Evolutionary conservation across 2,888 invertebrate species (phyloP).

Genomic region (Athalia rosae): DNA sequence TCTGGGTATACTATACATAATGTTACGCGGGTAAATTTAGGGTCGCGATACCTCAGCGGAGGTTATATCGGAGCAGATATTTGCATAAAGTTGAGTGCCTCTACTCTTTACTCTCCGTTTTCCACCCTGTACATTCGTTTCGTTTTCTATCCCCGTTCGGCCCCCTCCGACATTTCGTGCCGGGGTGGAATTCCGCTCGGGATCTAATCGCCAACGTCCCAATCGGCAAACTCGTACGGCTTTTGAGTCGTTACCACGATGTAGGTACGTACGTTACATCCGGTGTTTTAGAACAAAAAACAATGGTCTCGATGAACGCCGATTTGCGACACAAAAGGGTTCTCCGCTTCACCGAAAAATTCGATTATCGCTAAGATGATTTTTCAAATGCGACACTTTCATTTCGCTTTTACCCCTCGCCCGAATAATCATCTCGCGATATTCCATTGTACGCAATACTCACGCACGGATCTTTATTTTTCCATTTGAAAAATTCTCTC

Average conservation of each 20-base stretch:
- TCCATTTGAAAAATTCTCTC: too few species aligned
- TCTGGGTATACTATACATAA: too few species aligned
- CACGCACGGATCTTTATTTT: too few species aligned
- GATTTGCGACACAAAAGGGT: neutral
- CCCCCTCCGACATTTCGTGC: slow-evolving; percentile 17
- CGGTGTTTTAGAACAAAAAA: too few species aligned
- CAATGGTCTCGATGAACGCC: neutral
- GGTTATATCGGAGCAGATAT: slow-evolving; percentile 28
- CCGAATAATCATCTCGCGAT: too few species aligned
- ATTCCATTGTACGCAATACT: too few species aligned
- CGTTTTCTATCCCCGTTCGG: neutral
- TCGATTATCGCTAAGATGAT: neutral
- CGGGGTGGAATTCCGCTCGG: neutral
- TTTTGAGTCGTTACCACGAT: neutral
- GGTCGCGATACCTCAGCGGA: neutral
- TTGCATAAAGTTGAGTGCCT: slow-evolving; percentile 35
- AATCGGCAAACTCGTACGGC: neutral
- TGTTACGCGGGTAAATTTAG: neutral
- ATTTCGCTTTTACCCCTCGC: too few species aligned
- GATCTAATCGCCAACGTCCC: slow-evolving; percentile 12
- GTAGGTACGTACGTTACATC: too few species aligned
- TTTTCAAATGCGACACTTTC: neutral
- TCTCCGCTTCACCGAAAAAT: neutral
- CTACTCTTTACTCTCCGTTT: slow-evolving; percentile 8
- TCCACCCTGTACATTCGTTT: neutral